Percentiles rank a stretch among this genome's conserved stretches.
phyloP scores from a whole-genome alignment of 2,113 vertebrate species.

The Bombycilla garrulus region DNA sequence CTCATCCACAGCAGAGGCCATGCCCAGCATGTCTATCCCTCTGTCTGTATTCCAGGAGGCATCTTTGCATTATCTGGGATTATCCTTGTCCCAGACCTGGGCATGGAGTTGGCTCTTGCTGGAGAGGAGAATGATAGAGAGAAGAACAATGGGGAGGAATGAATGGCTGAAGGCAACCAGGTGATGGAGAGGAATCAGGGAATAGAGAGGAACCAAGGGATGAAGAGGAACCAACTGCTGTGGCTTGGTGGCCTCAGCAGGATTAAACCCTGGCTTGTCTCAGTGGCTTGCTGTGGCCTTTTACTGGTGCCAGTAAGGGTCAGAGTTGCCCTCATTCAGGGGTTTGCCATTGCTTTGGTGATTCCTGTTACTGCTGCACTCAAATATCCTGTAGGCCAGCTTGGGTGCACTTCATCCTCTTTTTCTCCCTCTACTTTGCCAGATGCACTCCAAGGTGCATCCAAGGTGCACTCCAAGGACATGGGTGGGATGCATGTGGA shows the following conservation, averaged over 20 bases:
- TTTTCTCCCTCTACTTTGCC: not conserved
- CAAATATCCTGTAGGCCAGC: not conserved
- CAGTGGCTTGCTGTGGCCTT: not conserved
- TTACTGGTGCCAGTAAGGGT: not conserved
- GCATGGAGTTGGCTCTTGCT: not conserved
- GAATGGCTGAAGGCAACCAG: not conserved
- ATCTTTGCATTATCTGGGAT: not conserved
- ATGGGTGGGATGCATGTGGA: not conserved
- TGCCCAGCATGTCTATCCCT: fast-evolving
- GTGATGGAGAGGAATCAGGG: not conserved
- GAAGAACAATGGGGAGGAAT: not conserved
- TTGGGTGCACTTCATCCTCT: too few relatives aligned
- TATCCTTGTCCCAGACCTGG: not conserved
- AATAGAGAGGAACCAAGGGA: not conserved
- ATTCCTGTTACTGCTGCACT: not conserved
- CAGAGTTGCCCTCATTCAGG: not conserved
- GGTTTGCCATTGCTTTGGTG: fast-evolving
- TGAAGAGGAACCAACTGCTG: fast-evolving
- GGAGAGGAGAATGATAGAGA: not conserved
- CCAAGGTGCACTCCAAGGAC: not conserved
- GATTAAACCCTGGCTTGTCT: not conserved
- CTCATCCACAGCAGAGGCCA: not conserved
- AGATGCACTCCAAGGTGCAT: too few relatives aligned
- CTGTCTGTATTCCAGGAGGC: not conserved
- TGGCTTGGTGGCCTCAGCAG: not conserved